Evolutionary conservation across 2,113 vertebrate genomes (phyloP), one percentile per base, ranked within the genome.

Genomic region (Peromyscus californicus): DNA sequence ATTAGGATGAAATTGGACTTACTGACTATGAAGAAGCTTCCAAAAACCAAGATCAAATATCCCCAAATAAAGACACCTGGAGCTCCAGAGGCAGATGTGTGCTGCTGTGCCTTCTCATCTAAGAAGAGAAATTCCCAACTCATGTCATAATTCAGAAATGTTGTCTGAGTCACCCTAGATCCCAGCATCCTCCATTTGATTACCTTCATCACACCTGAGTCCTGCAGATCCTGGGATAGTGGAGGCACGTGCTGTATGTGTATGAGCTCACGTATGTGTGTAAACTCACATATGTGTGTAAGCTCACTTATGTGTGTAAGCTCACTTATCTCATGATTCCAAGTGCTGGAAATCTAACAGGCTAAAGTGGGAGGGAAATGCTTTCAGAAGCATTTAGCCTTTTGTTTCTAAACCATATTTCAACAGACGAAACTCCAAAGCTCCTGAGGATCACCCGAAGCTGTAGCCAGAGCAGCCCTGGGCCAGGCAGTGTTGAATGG

Each of bases 311-410:
- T 4, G 0, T 82, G 84, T 84, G 13, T 57, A 84, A 54, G 45
- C 57, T 3, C 0, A 11, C 72, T 76, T 13, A 16, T 3, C 19
- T 33, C 61, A 31, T 59, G 45, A 85, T 59, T 79, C 92, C 61
- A 96, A 90, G 67, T 87, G 42, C 39, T 94, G 24, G 83, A 61
- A 45, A 80, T 84, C 94, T 70, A 86, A 70, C 54, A 84, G 72
- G 82, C 65, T 93, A 39, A 92, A 74, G 36, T 79, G 51, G 83
- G 61, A 92, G 48, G 59, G 7, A 88, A 95, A 91, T 93, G 61
- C 93, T 95, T 95, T 95, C 39, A 92, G 90, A 93, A 92, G 70
- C 87, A 91, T 92, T 98, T 97, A 97, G 76, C 85, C 61, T 72
- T 36, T 42, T 24, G 5, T 89, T 88, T 95, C 90, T 91, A 93